phyloP scores from a whole-genome alignment of 2,113 vertebrate genomes.

The Corydoras maculifer region DNA sequence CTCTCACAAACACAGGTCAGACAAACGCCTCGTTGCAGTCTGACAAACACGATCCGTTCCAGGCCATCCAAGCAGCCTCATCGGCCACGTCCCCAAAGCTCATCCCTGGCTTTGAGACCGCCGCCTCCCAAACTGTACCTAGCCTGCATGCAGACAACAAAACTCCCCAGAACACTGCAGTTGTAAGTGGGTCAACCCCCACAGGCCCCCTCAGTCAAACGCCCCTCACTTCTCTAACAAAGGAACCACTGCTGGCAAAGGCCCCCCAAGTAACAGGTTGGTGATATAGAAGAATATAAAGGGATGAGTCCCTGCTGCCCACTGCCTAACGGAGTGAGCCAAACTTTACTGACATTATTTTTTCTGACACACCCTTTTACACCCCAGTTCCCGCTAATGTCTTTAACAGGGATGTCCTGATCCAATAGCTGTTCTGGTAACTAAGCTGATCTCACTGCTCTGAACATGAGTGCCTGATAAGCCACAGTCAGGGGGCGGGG shows the following conservation, averaged over 20 bases:
- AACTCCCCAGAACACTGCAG: slow-evolving; percentile 29
- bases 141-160: slow-evolving; percentile 45
- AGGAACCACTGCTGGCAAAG: slow-evolving; percentile 62
- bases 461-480: too few relatives aligned
- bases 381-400: too few relatives aligned
- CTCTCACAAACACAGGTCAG: slow-evolving; percentile 10
- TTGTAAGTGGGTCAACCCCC: slow-evolving; percentile 17
- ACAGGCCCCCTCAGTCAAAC: slow-evolving; percentile 36
- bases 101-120: slow-evolving; percentile 41
- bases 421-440: too few relatives aligned
- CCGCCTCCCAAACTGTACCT: slow-evolving; percentile 48
- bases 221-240: slow-evolving; percentile 60
- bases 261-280: slow-evolving; percentile 69
- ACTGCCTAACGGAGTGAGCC: too few relatives aligned
- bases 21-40: neutral
- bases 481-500: too few relatives aligned
- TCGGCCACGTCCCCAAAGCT: slow-evolving; percentile 5
- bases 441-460: too few relatives aligned
- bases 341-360: too few relatives aligned
- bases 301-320: too few relatives aligned
- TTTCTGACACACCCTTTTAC: too few relatives aligned
- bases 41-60: slow-evolving; percentile 10
- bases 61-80: slow-evolving; percentile 18
- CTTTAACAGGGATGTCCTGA: too few relatives aligned
- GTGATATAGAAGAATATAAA: slow-evolving; percentile 58